A percentile compares a stretch with the other conserved stretches of the same genome.
Evolutionary conservation across 30 jellyfish, hydroid and myxozoan species (phyloP).

Genomic region (Chrysaora quinquecirrha): DNA sequence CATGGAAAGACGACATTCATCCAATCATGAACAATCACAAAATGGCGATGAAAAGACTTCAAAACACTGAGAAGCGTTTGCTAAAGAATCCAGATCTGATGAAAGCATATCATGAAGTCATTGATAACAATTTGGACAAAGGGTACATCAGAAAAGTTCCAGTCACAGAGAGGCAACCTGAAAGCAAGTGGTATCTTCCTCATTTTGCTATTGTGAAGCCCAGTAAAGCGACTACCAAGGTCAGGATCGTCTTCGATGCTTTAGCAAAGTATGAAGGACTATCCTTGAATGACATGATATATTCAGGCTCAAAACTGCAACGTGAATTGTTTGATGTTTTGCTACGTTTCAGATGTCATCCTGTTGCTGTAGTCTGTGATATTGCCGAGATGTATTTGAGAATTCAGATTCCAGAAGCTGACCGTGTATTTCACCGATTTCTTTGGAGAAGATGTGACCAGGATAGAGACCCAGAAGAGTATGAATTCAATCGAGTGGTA

Average conservation of each 20-base stretch:
- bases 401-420: constrained; percentile 7
- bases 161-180: neutral
- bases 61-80: constrained; percentile 38
- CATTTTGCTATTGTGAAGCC: constrained; percentile 9
- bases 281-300: constrained; percentile 48
- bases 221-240: constrained; percentile 21
- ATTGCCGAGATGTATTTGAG: constrained; percentile 66
- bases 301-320: constrained; percentile 60
- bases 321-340: neutral
- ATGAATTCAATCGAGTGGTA: constrained; percentile 66
- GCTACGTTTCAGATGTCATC: constrained; percentile 48
- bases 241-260: neutral
- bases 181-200: constrained; percentile 35
- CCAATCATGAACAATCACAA: constrained; percentile 10
- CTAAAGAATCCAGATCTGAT: constrained; percentile 30
- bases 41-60: constrained; percentile 42
- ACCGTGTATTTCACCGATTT: constrained; percentile 53
- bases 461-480: constrained; percentile 41
- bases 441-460: constrained; percentile 61
- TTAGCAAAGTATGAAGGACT: constrained; percentile 17
- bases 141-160: neutral
- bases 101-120: constrained; percentile 28
- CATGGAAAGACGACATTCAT: constrained; percentile 15
- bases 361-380: constrained; percentile 72
- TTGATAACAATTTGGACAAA: constrained; percentile 9